Base-by-base conservation (phyloP, 2,797 vertebrate species). In the Myotis myotis region DNA sequence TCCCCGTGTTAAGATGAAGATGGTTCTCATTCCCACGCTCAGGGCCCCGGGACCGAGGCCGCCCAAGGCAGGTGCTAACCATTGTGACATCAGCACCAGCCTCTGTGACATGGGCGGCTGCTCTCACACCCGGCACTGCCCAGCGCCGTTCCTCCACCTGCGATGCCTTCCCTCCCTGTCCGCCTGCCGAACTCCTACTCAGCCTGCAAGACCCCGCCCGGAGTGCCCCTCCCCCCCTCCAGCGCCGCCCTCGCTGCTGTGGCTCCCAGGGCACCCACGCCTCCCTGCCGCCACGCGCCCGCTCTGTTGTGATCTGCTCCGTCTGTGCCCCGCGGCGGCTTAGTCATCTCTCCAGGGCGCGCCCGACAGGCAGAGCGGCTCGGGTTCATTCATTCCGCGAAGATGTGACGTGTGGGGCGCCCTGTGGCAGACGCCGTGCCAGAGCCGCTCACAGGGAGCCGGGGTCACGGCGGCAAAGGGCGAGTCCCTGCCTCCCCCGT, bases 1-100 rank as follows among this genome's bases (percentile, higher is more conserved):
- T 30, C 9, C 79, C 17, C 11, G 0, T 41, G 12, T 70, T 38
- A 15, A 53, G 66, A 41, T 3, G 25, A 16, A 6, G 38, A 7
- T 2, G 28, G 11, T 47, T 47, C 0, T 30, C 10, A 2, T 11
- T 0, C n/a, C 71, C 23, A 6, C 23, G 0, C 12, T 0, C n/a
- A 4, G 79, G 20, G 6, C 30, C 10, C 0, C 15, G 4, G 23
- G 57, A 11, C 20, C 30, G 2, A 76, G n/a, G 17, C 1, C 0
- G 0, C 5, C 15, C 2, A 1, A 0, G 10, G 10, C 8, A 2
- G 4, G 3, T 36, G 0, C 1, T 23, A 0, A 0, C 20, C 5
- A 44, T 9, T 44, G 41, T 44, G 41, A 44, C 41, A 41, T 44
- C 41, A 44, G 41, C 41, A 44, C 41, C 7, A 11, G 36, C 60